Conservation (phyloP, 1,140 invertebrate genomes). For the Drosophila bipectinata region DNA sequence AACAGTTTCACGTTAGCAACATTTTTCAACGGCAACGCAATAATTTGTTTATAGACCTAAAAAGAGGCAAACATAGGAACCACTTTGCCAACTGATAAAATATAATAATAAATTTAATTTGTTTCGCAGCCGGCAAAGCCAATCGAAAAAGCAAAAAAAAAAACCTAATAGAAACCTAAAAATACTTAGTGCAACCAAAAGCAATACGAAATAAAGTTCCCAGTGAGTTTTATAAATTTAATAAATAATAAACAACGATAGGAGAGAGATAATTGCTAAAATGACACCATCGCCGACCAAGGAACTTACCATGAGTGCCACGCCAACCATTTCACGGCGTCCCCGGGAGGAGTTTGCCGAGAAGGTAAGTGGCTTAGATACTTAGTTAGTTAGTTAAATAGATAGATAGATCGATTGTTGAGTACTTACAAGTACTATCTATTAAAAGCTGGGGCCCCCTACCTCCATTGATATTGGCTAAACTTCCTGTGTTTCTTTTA, state of each 20-base stretch:
- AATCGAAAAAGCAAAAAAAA: constrained; percentile 24
- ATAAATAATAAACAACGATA: constrained; percentile 21
- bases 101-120: constrained; percentile 31
- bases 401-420: constrained; percentile 4
- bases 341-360: constrained; percentile 80
- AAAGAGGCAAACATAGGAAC: constrained; percentile 15
- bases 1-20: constrained; percentile 45
- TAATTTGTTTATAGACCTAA: constrained; percentile 60
- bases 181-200: constrained; percentile 59
- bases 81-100: constrained; percentile 56
- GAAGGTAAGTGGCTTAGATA: constrained; percentile 59
- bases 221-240: constrained; percentile 30
- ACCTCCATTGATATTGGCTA: constrained; percentile 38
- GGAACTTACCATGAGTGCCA: constrained; percentile 65
- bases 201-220: constrained; percentile 52
- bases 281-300: constrained; percentile 81
- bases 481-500: constrained; percentile 70
- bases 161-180: constrained; percentile 1
- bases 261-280: constrained; percentile 30
- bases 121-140: constrained; percentile 47
- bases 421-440: not conserved
- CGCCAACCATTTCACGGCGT: constrained; percentile 74
- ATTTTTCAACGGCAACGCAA: constrained; percentile 68
- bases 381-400: constrained; percentile 1
- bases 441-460: not conserved